Conservation (phyloP, 2,113 vertebrate species). For the Cynopterus brachyotis region DNA sequence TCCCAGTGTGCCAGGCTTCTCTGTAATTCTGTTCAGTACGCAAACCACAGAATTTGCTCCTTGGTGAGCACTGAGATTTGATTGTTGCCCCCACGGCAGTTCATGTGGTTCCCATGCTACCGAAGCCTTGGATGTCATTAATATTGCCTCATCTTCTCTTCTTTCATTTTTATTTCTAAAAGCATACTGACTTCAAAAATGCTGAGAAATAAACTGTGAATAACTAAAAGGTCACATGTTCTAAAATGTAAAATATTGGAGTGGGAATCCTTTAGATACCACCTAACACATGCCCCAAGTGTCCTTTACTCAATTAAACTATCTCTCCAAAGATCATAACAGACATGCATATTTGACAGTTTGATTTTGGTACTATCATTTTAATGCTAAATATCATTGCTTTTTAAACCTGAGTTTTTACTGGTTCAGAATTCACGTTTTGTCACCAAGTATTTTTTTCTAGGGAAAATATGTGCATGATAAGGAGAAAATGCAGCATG, state of each 20-base stretch:
- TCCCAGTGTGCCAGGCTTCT: background rate
- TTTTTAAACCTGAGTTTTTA: background rate
- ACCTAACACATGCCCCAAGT: background rate
- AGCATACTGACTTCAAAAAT: background rate
- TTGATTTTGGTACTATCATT: background rate
- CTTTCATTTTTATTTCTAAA: background rate
- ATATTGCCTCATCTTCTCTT: background rate
- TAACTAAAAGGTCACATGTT: background rate
- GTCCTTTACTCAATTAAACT: background rate
- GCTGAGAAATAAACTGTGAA: background rate
- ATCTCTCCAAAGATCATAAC: background rate
- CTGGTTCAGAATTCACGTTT: background rate
- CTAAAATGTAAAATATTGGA: background rate
- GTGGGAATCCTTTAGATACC: background rate
- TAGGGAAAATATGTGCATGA: background rate
- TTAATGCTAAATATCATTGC: background rate
- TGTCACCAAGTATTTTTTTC: background rate
- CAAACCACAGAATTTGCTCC: background rate
- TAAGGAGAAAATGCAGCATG: background rate
- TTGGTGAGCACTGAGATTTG: background rate
- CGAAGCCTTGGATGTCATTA: background rate
- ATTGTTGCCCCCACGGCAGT: fast-evolving
- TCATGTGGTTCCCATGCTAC: no score
- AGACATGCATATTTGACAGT: background rate
- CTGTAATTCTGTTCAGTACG: background rate